A percentile compares a stretch with the other conserved stretches of the same genome.
phyloP scores from a whole-genome alignment of 2,888 invertebrate species.

The Acleris literana region DNA sequence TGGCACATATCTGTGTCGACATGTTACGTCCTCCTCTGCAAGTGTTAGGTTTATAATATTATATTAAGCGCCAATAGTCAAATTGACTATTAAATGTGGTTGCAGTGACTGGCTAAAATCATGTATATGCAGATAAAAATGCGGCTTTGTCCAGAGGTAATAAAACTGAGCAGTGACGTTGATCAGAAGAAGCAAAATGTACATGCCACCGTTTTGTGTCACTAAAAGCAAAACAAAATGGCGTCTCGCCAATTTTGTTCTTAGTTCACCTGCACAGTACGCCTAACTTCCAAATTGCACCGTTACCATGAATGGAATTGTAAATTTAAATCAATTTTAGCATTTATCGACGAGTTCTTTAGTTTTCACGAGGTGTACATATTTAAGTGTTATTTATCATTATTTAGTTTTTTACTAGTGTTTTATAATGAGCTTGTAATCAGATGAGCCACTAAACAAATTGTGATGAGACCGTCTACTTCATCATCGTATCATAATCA shows the following conservation, averaged over 20 bases:
- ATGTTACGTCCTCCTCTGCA: no score
- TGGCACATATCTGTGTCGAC: no score
- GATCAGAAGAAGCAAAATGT: neutral
- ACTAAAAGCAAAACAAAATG: conserved; percentile 1
- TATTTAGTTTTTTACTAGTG: conserved; percentile 36
- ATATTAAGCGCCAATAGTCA: neutral
- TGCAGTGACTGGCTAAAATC: no score
- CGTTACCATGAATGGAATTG: conserved; percentile 4
- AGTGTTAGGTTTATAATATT: neutral
- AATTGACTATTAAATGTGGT: neutral
- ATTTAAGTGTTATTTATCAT: conserved; percentile 42
- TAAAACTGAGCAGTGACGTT: neutral
- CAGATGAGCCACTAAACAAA: conserved; percentile 51
- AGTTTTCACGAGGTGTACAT: conserved; percentile 38
- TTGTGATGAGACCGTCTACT: conserved; percentile 43
- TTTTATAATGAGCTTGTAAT: conserved; percentile 14
- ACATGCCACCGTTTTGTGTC: neutral
- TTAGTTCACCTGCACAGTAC: neutral
- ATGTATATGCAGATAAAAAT: neutral
- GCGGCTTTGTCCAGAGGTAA: neutral
- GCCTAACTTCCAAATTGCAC: conserved; percentile 4
- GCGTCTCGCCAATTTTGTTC: neutral
- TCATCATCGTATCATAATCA: conserved; percentile 14
- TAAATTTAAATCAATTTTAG: conserved; percentile 18
- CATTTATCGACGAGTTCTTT: conserved; percentile 34